Evolutionary conservation across 2,797 vertebrate genomes (phyloP).

Genomic region (Hippopotamyrus pictus): DNA sequence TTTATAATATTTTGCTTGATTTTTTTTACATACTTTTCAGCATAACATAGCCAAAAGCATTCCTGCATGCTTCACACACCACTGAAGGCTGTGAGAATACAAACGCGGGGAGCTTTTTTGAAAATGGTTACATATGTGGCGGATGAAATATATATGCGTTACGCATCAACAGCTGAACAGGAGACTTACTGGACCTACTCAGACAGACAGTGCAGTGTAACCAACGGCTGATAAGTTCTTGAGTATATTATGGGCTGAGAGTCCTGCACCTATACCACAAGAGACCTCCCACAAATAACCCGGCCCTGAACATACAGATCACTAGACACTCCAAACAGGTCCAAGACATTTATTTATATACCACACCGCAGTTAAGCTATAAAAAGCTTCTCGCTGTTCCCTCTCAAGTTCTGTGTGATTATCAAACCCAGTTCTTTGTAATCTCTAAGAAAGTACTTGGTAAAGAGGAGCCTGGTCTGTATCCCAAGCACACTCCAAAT

Average conservation of each 20-base stretch:
- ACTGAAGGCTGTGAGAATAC: not conserved
- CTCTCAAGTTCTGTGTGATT: not conserved
- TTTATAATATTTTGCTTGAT: not conserved
- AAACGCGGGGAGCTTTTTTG: not conserved
- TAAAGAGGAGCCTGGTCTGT: not conserved
- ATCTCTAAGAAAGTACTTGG: not conserved
- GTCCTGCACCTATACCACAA: not conserved
- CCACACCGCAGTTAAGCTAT: not conserved
- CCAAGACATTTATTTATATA: constrained; percentile 7
- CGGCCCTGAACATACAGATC: not conserved
- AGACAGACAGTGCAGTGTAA: not conserved
- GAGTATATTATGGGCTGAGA: not conserved
- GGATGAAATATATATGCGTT: not conserved
- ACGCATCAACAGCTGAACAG: not conserved
- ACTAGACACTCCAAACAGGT: not conserved
- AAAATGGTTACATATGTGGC: not conserved
- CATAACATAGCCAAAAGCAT: not conserved
- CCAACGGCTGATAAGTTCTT: not conserved
- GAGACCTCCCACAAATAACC: not conserved
- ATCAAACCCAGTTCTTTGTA: not conserved
- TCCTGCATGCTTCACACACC: not conserved
- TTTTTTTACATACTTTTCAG: not conserved
- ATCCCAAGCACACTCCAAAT: not conserved
- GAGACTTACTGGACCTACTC: not conserved
- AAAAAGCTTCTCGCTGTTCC: not conserved